Evolutionary conservation across 2,888 invertebrate species (phyloP).

Genomic region (Sinohyriopsis cumingii): DNA sequence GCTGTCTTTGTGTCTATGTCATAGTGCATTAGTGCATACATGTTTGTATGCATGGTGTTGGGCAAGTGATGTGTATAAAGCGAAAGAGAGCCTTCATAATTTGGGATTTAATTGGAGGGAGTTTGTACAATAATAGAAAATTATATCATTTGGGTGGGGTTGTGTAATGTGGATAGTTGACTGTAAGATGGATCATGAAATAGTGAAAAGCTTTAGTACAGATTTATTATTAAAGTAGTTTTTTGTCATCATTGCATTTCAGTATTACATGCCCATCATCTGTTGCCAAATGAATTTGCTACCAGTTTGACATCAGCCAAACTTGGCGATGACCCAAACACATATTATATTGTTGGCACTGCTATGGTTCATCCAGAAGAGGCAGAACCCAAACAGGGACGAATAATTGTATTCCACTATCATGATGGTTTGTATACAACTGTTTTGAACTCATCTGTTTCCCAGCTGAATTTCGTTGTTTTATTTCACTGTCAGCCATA

Average conservation of each 20-base stretch:
- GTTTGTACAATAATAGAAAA: no score
- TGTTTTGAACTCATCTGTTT: neutral
- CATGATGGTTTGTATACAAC: conserved; percentile 77
- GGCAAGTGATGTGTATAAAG: no score
- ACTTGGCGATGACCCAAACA: conserved; percentile 90
- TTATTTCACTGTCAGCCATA: no score
- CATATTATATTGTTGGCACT: conserved; percentile 93
- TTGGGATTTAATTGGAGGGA: no score
- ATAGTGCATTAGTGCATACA: no score
- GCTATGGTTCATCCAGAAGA: conserved; percentile 96
- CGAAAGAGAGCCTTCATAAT: no score
- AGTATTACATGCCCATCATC: conserved; percentile 94
- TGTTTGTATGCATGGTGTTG: no score
- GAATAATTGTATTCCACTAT: conserved; percentile 91
- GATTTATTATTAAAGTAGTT: conserved; percentile 3
- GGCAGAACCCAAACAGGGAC: conserved; percentile 93
- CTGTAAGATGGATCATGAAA: no score
- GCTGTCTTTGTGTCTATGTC: no score
- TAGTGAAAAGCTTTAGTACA: neutral
- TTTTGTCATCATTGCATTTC: conserved; percentile 30
- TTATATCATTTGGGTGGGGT: no score
- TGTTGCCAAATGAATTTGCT: conserved; percentile 92
- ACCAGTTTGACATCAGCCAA: conserved; percentile 91
- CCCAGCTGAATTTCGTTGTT: no score
- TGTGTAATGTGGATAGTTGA: no score